Conservation (phyloP, 2,113 vertebrate genomes). For the Puffinus mauretanicus region DNA sequence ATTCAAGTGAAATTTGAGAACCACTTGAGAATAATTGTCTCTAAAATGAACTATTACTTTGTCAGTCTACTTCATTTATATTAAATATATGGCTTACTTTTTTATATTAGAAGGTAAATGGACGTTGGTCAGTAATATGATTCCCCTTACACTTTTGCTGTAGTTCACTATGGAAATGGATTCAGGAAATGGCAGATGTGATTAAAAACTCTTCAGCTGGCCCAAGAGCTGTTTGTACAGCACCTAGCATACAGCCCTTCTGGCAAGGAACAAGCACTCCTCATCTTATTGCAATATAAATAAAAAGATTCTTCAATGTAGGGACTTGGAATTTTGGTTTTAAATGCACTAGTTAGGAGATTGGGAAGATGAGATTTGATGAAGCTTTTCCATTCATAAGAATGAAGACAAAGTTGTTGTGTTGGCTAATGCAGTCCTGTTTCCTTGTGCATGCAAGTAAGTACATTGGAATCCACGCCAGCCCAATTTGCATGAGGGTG, state of each 20-base stretch:
- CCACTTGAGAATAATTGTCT: slow-evolving; percentile 43
- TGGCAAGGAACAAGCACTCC: not conserved
- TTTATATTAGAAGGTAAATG: slow-evolving; percentile 38
- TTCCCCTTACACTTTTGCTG: not conserved
- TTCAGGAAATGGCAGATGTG: slow-evolving; percentile 52
- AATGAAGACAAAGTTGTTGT: not conserved
- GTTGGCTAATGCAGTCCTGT: not conserved
- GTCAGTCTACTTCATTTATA: slow-evolving; percentile 27
- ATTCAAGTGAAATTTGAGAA: slow-evolving; percentile 54
- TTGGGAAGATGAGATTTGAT: not conserved
- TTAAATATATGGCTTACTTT: slow-evolving; percentile 27
- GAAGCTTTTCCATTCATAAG: not conserved
- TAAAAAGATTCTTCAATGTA: not conserved
- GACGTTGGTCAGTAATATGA: slow-evolving; percentile 33
- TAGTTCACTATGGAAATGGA: slow-evolving; percentile 24
- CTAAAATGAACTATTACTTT: slow-evolving; percentile 43
- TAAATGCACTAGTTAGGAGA: not conserved
- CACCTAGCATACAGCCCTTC: not conserved
- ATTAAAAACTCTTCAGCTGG: slow-evolving; percentile 56
- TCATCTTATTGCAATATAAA: not conserved
- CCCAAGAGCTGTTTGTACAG: slow-evolving; percentile 13
- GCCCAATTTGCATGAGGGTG: not conserved
- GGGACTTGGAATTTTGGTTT: not conserved
- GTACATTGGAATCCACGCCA: not conserved
- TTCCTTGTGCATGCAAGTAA: not conserved